phyloP scores from a whole-genome alignment of 2,113 vertebrate species.

The Aphyosemion australe region DNA sequence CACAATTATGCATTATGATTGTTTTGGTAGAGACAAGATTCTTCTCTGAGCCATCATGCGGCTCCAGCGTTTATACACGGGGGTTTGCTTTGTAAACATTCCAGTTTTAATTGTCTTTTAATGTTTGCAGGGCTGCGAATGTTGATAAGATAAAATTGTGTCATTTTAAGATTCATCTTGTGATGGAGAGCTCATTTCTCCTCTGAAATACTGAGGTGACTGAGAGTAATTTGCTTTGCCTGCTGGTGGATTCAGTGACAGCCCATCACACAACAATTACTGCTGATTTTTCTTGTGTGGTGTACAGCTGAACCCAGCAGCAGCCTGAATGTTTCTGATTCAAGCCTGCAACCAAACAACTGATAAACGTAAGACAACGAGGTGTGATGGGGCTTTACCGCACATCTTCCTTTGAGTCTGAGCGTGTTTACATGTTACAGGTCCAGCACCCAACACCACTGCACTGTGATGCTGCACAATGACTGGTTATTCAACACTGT shows the following conservation, averaged over 20 bases:
- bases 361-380: too few species aligned
- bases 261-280: neutral
- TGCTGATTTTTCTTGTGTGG: too few species aligned
- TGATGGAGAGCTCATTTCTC: neutral
- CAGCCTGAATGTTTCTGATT: too few species aligned
- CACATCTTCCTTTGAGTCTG: too few species aligned
- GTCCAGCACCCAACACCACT: neutral
- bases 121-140: constrained; percentile 5
- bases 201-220: neutral
- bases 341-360: too few species aligned
- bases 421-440: too few species aligned
- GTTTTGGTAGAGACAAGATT: constrained; percentile 30
- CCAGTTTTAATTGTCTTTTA: constrained; percentile 20
- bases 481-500: neutral
- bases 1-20: constrained; percentile 29
- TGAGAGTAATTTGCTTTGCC: neutral
- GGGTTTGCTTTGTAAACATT: constrained; percentile 21
- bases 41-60: constrained; percentile 10
- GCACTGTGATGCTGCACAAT: neutral
- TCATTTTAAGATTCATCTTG: constrained; percentile 1
- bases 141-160: neutral
- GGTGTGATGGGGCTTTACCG: too few species aligned
- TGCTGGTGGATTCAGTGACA: neutral
- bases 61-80: neutral
- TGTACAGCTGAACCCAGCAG: too few species aligned